A percentile compares a stretch with the other conserved stretches of the same genome.
Evolutionary conservation across 2,797 vertebrate species (phyloP).

Genomic region (Rhabdomys pumilio): DNA sequence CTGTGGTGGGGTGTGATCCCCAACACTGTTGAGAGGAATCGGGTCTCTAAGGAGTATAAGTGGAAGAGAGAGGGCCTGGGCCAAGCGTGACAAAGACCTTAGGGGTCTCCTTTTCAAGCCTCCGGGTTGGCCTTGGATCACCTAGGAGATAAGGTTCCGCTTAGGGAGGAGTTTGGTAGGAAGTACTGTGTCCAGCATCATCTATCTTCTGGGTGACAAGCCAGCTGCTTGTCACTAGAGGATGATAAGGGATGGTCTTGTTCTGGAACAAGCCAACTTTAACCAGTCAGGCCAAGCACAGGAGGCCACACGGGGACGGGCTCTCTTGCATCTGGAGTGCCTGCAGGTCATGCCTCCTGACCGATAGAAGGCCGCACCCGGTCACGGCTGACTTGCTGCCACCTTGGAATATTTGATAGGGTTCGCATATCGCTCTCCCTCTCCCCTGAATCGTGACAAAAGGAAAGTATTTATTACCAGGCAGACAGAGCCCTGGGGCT

Average conservation of each 20-base stretch:
- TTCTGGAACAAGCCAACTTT: background rate
- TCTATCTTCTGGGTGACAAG: background rate
- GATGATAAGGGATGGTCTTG: background rate
- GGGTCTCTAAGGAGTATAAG: background rate
- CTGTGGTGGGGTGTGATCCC: no score
- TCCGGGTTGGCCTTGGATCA: background rate
- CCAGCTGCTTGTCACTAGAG: background rate
- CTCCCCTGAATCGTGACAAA: constrained; percentile 89
- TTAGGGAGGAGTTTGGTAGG: background rate
- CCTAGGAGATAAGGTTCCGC: background rate
- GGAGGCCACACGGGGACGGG: constrained; percentile 58
- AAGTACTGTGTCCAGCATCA: no score
- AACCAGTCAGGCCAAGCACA: background rate
- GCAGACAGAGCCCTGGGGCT: constrained; percentile 89
- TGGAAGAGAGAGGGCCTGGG: no score
- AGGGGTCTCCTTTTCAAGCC: background rate
- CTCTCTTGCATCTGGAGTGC: constrained; percentile 79
- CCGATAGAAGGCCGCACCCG: constrained; percentile 73
- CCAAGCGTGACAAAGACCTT: background rate
- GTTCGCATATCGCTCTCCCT: constrained; percentile 84
- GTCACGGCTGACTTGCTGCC: constrained; percentile 88
- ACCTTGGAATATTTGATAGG: constrained; percentile 85
- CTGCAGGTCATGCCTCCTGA: constrained; percentile 74
- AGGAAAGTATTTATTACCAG: constrained; percentile 91
- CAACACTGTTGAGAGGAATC: background rate